Evolutionary conservation across 2,888 invertebrate genomes (phyloP), one percentile per base, ranked within the genome.

Genomic region (Torymus auratus): DNA sequence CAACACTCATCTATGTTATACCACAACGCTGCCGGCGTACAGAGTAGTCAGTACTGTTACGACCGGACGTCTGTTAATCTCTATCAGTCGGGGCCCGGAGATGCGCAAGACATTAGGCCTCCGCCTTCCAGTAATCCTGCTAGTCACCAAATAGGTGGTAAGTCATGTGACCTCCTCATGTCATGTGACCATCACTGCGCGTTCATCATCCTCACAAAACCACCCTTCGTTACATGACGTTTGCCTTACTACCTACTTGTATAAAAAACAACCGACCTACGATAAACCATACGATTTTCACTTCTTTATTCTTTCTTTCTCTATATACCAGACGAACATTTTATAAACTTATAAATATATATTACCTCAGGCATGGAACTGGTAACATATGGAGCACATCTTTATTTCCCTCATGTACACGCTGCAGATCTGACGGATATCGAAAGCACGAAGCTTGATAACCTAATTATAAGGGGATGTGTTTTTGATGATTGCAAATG

Each of bases 31-130:
- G 91, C 91, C 90, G 92, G 92, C 87, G 91, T 91, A 89, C 92
- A 92, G 91, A 91, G 91, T 87, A 91, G 91, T 91, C 92, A 92
- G 91, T 93, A 92, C 92, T 93, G 93, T 92, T 93, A 93, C 91
- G 93, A 93, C 92, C 93, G 93, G 91, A 91, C 92, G 90, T 91
- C 90, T 80, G 89, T 91, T 86, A 88, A 90, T 87, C 87, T 91
- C 86, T 91, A 91, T 88, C 86, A 89, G 83, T 85, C 89, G 85
- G 89, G 87, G 83, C 88, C 89, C 84, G 89, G 88, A 79, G 90
- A 90, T 83, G 82, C 87, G 84, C 89, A 90, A 89, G 90, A 91
- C 82, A 86, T 86, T 85, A 89, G 91, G 87, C 87, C 89, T 85
- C 85, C 89, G 86, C 86, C 89, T 85, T 86, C 91, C 81, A 88